Percentiles rank a stretch among this genome's conserved stretches.
phyloP scores from a whole-genome alignment of 2,797 vertebrate species.

The Echeneis naucrates region DNA sequence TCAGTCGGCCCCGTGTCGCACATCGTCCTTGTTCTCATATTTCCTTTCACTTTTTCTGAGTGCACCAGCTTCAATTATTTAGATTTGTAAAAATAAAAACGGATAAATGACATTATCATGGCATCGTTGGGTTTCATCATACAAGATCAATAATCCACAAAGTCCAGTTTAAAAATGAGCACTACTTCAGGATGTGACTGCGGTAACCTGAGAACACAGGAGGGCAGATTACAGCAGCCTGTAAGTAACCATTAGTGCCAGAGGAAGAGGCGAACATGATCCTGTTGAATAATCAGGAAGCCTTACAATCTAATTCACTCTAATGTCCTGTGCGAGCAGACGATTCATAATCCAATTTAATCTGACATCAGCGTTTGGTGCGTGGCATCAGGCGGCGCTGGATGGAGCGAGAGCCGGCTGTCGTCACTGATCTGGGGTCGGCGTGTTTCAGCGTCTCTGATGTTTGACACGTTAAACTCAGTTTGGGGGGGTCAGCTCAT shows the following conservation, averaged over 20 bases:
- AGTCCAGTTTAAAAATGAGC: neutral
- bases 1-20: neutral
- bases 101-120: neutral
- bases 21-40: neutral
- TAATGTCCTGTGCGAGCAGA: conserved; percentile 38
- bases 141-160: neutral
- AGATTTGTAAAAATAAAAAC: neutral
- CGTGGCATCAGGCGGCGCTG: conserved; percentile 17
- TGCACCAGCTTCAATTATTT: neutral
- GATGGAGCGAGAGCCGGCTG: neutral
- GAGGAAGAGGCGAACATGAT: conserved; percentile 43
- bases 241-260: conserved; percentile 28
- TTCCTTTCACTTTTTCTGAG: neutral
- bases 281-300: conserved; percentile 57
- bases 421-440: conserved; percentile 1
- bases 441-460: neutral
- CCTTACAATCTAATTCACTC: conserved; percentile 52
- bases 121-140: neutral
- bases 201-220: conserved; percentile 50
- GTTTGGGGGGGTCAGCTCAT: neutral
- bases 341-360: conserved; percentile 48
- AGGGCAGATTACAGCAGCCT: conserved; percentile 36
- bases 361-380: conserved; percentile 14
- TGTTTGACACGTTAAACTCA: neutral
- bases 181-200: conserved; percentile 10